Conservation (phyloP, 2,797 vertebrate genomes). For the Dipus sagitta region DNA sequence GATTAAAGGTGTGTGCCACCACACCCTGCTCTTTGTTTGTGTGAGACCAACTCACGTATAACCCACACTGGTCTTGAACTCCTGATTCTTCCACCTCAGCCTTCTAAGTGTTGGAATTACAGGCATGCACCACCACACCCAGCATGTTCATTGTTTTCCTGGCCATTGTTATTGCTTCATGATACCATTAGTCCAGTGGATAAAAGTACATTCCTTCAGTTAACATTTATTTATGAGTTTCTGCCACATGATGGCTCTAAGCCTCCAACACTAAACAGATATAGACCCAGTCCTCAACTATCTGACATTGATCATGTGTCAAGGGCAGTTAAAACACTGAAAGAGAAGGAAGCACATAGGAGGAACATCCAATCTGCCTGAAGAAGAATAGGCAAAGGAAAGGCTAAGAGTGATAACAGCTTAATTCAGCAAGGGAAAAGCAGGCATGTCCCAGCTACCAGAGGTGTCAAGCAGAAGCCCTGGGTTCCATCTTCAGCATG, state of each 20-base stretch:
- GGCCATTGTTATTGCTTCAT: slow-evolving; percentile 14
- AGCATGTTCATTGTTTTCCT: slow-evolving; percentile 24
- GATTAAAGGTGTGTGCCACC: too few species aligned
- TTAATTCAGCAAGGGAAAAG: slow-evolving; percentile 3
- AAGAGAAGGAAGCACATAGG: background rate
- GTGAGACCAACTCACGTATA: background rate
- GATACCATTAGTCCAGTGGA: background rate
- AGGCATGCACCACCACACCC: background rate
- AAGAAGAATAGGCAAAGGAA: background rate
- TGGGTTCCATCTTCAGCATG: background rate
- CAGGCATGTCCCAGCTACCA: background rate
- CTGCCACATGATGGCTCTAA: background rate
- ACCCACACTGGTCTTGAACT: background rate
- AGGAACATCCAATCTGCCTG: background rate
- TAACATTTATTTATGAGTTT: slow-evolving; percentile 3
- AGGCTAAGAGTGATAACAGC: background rate
- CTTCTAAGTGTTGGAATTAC: background rate
- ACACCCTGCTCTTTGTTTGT: background rate
- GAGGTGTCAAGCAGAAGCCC: background rate
- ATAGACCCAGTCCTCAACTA: background rate
- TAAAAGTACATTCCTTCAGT: slow-evolving; percentile 33
- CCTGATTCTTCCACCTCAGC: too few species aligned
- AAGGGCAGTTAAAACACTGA: background rate
- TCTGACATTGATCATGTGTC: background rate
- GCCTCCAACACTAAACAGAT: background rate